Evolutionary conservation across 2,113 vertebrate genomes (phyloP).

Genomic region (Brienomyrus longianalis): DNA sequence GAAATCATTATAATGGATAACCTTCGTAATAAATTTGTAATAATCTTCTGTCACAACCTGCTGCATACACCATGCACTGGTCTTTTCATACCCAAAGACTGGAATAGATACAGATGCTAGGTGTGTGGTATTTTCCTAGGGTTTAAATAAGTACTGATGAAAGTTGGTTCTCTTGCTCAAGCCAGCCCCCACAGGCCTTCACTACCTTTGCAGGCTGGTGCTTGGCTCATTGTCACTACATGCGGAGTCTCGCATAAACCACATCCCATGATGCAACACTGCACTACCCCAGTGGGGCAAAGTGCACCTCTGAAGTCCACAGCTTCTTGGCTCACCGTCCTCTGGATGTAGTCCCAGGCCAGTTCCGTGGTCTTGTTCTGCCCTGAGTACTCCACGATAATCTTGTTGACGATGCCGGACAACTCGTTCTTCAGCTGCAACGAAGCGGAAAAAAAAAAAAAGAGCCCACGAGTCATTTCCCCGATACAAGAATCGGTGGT

Average conservation of each 20-base stretch:
- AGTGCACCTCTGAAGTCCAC: neutral
- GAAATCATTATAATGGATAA: neutral
- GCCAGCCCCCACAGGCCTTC: neutral
- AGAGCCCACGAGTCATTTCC: neutral
- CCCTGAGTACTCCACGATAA: slow-evolving; percentile 64
- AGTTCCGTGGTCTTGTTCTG: slow-evolving; percentile 58
- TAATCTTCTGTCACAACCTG: neutral
- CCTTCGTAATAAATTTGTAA: neutral
- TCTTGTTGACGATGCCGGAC: slow-evolving; percentile 51
- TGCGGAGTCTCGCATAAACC: neutral
- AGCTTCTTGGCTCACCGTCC: slow-evolving; percentile 53
- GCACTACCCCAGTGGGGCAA: neutral
- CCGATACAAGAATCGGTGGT: neutral
- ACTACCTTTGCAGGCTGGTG: neutral
- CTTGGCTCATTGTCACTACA: neutral
- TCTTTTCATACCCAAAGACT: neutral
- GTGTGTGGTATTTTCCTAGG: neutral
- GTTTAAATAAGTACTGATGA: neutral
- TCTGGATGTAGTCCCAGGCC: slow-evolving; percentile 87
- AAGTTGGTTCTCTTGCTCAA: neutral
- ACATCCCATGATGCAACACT: neutral
- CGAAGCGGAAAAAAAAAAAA: neutral
- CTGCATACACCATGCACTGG: neutral
- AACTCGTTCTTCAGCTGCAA: slow-evolving; percentile 74
- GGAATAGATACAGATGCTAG: neutral